Base-by-base conservation (phyloP, 1,140 invertebrate genomes). In the Venturia canescens region DNA sequence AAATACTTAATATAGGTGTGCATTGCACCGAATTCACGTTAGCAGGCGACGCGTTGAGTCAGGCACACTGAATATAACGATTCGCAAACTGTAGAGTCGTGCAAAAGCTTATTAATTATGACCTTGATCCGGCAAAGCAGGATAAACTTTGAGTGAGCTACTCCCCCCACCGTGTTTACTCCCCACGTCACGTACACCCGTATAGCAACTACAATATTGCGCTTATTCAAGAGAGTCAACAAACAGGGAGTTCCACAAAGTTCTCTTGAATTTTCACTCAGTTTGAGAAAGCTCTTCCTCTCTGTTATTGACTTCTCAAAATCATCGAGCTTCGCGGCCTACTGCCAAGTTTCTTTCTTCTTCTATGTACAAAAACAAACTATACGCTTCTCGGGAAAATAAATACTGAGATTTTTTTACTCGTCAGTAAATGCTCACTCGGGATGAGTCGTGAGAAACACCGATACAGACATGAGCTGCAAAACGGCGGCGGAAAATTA, bases 81-180 rank as follows among this genome's bases (percentile, higher is more conserved):
- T 76, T 76, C 27, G 72, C 72, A 76, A 76, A 76, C 72, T 76
- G 18, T 23, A 1, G 72, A 63, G 38, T 60, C 4, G 16, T 11
- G 50, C 50, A 50, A 76, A 29, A 60, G 53, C 72, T 76, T 76
- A 31, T 76, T 76, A 60, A 63, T 63, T 63, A 53, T 74, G 50
- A n/a, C 18, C 23, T 53, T 74, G 48, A 48, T 48, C 5, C 23
- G 21, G n/a, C 11, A 26, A n/a, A 63, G 21, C 23, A 7, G 60
- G 5, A 63, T 26, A 63, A 63, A 63, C 23, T 26, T 74, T 38
- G 69, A n/a, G 31, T n/a, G 69, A 71, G 38, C 34, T n/a, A 53
- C 60, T 63, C 23, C 16, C 23, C 16, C 1, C 11, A 23, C 60
- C 21, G 60, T 63, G 60, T 63, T 63, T 63, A 63, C 23, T 63